Evolutionary conservation across 2,888 invertebrate genomes (phyloP), one percentile per base, ranked within the genome.

Genomic region (Cheilosia urbana): DNA sequence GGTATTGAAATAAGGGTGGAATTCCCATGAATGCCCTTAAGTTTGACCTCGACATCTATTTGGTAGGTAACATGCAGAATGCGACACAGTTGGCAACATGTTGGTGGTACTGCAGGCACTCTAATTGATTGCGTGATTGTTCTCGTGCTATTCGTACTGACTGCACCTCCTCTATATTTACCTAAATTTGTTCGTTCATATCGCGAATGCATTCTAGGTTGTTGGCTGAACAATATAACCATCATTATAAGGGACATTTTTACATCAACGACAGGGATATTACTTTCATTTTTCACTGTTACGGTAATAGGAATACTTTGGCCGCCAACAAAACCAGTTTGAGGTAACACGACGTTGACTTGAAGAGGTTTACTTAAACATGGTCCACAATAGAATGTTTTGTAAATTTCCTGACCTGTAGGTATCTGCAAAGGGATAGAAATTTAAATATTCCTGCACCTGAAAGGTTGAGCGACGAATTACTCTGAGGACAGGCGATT

Each of bases 211-310:
- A 83, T 79, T 2, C 27, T 40, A 2, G 90, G 89, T 0, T 55
- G 37, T 55, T 89, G 88, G 58, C 90, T 89, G 37, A 89, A 89
- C 47, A 89, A 88, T n/a, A 87, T 87, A 0, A 90, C 88, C 6
- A 89, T 47, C 92, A 91, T 91, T 3, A 89, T 84, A 19, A 91
- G 57, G 3, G 87, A 87, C 4, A 89, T 88, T 27, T 87, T 88
- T 0, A 91, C 87, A 55, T 89, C 89, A 49, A 88, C 88, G 15
- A 95, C 92, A 15, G 89, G 89, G 13, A 94, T 91, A 57, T 93
- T 93, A 19, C 94, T 94, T 40, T 93, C 92, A 90, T 95, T 95
- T 87, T 93, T 93, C 0, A 94, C 92, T 85, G 94, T 93, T 0
- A 94, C 85, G 1, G 75, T 87, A 6, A 91, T 87, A 0, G 90